phyloP scores from a whole-genome alignment of 2,888 invertebrate species.

The Strigamia maritima region DNA sequence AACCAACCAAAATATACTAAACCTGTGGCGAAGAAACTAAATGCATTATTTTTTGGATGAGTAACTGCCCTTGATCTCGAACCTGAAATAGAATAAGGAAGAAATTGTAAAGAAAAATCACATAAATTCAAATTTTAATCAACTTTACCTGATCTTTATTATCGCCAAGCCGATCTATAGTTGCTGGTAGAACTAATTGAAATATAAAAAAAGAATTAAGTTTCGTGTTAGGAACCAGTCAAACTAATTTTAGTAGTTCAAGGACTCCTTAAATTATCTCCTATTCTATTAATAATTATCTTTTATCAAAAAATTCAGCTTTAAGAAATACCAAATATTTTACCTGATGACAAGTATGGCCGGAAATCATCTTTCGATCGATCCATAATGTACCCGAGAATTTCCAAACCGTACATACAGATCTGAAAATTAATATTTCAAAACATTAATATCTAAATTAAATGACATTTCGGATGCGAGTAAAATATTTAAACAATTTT shows the following conservation, averaged over 20 bases:
- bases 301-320: background rate
- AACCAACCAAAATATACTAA: background rate
- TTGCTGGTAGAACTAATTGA: conserved; percentile 49
- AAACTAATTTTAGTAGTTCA: conserved; percentile 35
- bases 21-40: conserved; percentile 58
- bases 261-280: background rate
- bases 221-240: background rate
- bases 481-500: background rate
- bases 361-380: conserved; percentile 83
- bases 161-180: conserved; percentile 54
- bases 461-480: background rate
- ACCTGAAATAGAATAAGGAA: conserved; percentile 50
- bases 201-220: conserved; percentile 39
- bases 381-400: conserved; percentile 78
- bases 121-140: background rate
- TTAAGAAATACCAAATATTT: background rate
- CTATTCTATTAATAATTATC: conserved; percentile 22
- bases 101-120: background rate
- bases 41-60: conserved; percentile 70
- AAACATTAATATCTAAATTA: background rate
- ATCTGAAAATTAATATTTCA: conserved; percentile 61
- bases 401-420: conserved; percentile 85
- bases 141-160: conserved; percentile 52
- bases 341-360: conserved; percentile 73
- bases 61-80: conserved; percentile 69